Base-by-base conservation (phyloP, 1,140 invertebrate genomes). In the Drosophila gunungcola region DNA sequence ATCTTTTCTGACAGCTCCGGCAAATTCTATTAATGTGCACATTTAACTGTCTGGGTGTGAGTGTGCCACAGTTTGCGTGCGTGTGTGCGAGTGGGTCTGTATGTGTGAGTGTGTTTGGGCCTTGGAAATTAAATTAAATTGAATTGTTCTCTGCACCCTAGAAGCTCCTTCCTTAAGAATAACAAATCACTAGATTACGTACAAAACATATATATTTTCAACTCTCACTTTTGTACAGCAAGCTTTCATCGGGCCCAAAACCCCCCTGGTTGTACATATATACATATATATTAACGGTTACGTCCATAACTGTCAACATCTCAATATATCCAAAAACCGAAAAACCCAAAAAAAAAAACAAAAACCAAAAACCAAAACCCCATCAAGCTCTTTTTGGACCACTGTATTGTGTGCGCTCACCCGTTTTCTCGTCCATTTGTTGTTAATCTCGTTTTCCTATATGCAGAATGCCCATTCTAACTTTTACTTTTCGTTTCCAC, bases 1-100 rank as follows among this genome's bases (percentile, higher is more conserved):
- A 83, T 83, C 76, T 78, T 84, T 64, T 60, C 61, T 84, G 80
- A 83, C 80, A 84, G 80, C 80, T 75, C 70, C 65, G 64, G 67
- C 49, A 70, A 70, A 75, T 79, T 75, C 63, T 82, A 77, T 80
- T 73, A 57, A 48, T 78, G 69, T 77, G 58, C 54, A 78, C 55
- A 60, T 51, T 48, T 67, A 46, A 41, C 46, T 67, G 25, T 55
- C 41, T 62, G 27, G 48, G 46, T 36, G 16, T 76, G 9, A 46
- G 39, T 41, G 12, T 48, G 21, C 29, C 3, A 11, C 21, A 52
- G 32, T 65, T 32, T 27, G 21, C 49, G 39, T 51, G 45, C 41
- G 41, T 38, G 53, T 43, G 54, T 41, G 58, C 36, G 27, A 27
- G n/a, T 32, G 29, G 29, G 29, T 4, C 29, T 65, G 54, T 38